Conservation (phyloP, 1,140 invertebrate species). For the Neodiprion fabricii region DNA sequence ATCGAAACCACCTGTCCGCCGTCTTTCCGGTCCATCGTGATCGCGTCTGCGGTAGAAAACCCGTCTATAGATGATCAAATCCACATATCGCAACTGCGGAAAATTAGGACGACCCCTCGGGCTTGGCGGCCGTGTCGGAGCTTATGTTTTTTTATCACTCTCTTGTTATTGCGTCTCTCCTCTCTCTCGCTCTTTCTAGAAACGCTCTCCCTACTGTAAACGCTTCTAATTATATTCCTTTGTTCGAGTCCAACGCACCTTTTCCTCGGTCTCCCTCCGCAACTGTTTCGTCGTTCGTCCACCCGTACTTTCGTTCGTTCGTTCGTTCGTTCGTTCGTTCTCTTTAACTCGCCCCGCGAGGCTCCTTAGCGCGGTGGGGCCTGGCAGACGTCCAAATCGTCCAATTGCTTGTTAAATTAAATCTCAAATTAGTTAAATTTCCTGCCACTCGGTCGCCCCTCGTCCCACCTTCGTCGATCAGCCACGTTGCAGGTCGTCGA, state of each 20-base stretch:
- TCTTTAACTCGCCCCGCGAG: neutral
- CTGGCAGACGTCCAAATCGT: constrained; percentile 51
- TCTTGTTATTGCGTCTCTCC: neutral
- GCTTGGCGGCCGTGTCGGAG: neutral
- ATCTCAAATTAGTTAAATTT: constrained; percentile 16
- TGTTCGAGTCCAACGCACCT: constrained; percentile 62
- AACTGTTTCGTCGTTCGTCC: constrained; percentile 17
- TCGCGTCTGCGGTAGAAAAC: too few species aligned
- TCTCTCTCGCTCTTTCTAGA: constrained; percentile 22
- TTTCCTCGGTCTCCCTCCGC: constrained; percentile 39
- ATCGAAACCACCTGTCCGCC: too few species aligned
- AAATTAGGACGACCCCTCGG: neutral
- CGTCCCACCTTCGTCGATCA: neutral
- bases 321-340: neutral
- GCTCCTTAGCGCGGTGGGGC: constrained; percentile 18
- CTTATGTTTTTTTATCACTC: neutral
- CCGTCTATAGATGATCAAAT: too few species aligned
- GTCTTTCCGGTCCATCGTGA: too few species aligned
- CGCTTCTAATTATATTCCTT: constrained; percentile 59
- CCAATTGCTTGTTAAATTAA: constrained; percentile 42
- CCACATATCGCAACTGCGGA: too few species aligned
- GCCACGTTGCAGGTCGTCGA: neutral
- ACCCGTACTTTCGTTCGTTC: neutral
- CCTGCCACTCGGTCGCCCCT: neutral
- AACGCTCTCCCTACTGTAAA: constrained; percentile 29